Evolutionary conservation across 2,888 invertebrate genomes (phyloP).

Genomic region (Caenorhabditis sp.): DNA sequence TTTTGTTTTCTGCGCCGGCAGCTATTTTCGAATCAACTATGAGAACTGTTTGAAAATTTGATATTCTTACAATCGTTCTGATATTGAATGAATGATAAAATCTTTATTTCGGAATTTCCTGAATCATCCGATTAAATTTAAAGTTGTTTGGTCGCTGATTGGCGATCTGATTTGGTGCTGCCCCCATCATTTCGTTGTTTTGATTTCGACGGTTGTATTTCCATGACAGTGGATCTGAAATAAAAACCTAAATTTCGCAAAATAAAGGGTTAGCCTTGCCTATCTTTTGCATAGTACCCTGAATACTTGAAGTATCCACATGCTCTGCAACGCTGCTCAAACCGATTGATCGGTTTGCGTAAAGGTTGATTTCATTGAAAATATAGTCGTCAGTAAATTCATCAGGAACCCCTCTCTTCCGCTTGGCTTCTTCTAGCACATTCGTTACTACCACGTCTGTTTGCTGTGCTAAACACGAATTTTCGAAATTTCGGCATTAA

Average conservation of each 20-base stretch:
- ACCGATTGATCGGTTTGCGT: conserved; percentile 47
- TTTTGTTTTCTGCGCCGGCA: not conserved
- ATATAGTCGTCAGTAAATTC: conserved; percentile 71
- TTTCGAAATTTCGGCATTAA: too few species aligned
- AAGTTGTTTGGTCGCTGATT: conserved; percentile 43
- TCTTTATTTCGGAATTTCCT: conserved; percentile 37
- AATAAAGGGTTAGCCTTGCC: conserved; percentile 14
- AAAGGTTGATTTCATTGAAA: conserved; percentile 71
- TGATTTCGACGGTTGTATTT: conserved; percentile 65
- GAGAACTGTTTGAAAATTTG: too few species aligned
- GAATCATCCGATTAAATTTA: conserved; percentile 63
- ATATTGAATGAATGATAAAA: too few species aligned
- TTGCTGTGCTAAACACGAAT: conserved; percentile 26
- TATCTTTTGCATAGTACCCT: conserved; percentile 6
- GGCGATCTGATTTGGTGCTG: not conserved
- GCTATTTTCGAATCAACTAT: not conserved
- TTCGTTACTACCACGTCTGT: conserved; percentile 2
- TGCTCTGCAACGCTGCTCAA: conserved; percentile 29
- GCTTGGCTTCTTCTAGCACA: conserved; percentile 8
- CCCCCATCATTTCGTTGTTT: conserved; percentile 35
- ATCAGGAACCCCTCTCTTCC: conserved; percentile 53
- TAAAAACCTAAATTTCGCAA: not conserved
- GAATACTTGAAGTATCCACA: conserved; percentile 2
- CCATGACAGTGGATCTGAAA: conserved; percentile 60
- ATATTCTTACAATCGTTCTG: too few species aligned